Evolutionary conservation across 2,797 vertebrate genomes (phyloP).

Genomic region (Gorsachius magnificus): DNA sequence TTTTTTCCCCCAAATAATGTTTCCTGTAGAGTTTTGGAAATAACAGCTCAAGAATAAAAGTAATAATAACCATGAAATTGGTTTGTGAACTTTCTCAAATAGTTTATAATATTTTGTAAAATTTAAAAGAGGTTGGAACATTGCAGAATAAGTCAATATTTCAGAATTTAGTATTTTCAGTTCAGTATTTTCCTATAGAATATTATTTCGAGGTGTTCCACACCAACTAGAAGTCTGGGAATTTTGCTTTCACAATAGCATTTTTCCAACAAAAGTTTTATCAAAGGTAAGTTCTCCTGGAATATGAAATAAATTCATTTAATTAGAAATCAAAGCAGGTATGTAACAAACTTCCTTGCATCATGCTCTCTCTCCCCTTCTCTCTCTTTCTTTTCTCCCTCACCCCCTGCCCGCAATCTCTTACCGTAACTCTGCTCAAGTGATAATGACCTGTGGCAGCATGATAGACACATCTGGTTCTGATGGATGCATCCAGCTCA

Average conservation of each 20-base stretch:
- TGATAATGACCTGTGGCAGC: too few relatives aligned
- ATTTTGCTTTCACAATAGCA: background rate
- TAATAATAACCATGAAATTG: background rate
- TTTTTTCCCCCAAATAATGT: background rate
- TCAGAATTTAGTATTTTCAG: background rate
- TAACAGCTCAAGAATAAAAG: background rate
- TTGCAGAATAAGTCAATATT: background rate
- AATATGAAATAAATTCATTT: background rate
- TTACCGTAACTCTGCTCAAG: too few relatives aligned
- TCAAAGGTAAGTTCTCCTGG: background rate
- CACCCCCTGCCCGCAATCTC: too few relatives aligned
- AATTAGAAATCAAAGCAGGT: background rate
- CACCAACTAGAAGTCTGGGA: background rate
- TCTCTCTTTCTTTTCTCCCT: too few relatives aligned
- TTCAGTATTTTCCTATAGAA: background rate
- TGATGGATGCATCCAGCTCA: too few relatives aligned
- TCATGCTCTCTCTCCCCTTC: background rate
- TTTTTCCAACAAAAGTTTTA: background rate
- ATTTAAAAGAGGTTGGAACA: fast-evolving
- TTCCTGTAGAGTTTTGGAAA: background rate
- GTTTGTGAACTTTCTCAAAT: background rate
- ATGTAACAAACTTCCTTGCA: background rate
- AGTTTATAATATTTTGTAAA: background rate
- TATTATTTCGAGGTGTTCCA: background rate
- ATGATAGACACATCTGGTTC: too few relatives aligned